phyloP scores from a whole-genome alignment of 2,888 invertebrate species.

The Trichogramma dendrolimi region DNA sequence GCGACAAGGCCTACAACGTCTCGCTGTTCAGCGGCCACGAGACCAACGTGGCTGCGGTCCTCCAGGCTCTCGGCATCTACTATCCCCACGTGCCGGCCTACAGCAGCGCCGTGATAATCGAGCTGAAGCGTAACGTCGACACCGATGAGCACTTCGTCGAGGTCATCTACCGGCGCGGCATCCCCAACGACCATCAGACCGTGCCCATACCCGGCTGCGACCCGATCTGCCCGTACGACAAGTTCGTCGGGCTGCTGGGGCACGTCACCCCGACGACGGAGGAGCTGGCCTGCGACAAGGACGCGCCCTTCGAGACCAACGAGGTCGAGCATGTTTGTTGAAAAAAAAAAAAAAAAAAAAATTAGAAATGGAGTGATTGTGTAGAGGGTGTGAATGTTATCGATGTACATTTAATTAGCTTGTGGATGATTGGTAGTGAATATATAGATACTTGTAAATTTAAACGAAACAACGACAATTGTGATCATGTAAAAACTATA shows the following conservation, averaged over 20 bases:
- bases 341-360: no score
- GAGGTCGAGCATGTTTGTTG: no score
- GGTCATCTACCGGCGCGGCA: constrained; percentile 39
- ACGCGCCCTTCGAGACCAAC: no score
- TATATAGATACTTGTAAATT: no score
- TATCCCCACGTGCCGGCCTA: constrained; percentile 41
- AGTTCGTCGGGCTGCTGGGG: constrained; percentile 53
- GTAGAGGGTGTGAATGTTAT: no score
- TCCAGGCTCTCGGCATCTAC: constrained; percentile 41
- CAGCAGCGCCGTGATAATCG: constrained; percentile 41
- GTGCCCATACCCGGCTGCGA: constrained; percentile 55
- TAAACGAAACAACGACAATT: no score
- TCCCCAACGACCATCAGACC: constrained; percentile 48
- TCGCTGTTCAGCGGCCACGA: constrained; percentile 44
- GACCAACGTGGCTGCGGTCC: constrained; percentile 39
- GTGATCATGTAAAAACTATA: no score
- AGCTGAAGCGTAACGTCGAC: constrained; percentile 31
- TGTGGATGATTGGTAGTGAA: no score
- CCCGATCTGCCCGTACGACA: constrained; percentile 54
- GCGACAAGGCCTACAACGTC: constrained; percentile 43
- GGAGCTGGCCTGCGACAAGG: constrained; percentile 33
- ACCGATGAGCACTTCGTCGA: constrained; percentile 37
- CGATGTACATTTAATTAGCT: no score
- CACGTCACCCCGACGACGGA: constrained; percentile 53
- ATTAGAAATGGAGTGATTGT: no score